A percentile compares a stretch with the other conserved stretches of the same genome.
Conservation (phyloP, 2,888 invertebrate species). For the Conomelus anceps region DNA sequence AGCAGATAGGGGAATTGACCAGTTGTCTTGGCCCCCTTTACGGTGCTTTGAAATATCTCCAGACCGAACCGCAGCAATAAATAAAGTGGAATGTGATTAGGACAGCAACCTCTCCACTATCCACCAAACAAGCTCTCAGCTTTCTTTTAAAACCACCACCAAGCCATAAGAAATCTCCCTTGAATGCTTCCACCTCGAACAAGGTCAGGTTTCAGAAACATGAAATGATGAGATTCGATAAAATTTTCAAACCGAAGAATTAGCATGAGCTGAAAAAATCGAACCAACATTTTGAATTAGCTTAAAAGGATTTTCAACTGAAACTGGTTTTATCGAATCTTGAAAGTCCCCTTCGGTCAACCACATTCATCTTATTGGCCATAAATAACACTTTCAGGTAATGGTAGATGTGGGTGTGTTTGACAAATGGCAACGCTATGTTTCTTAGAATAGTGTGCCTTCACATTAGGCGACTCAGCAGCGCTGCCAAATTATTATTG, state of each 20-base stretch:
- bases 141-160: neutral
- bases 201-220: neutral
- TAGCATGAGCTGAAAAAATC: neutral
- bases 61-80: neutral
- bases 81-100: neutral
- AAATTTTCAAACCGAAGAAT: neutral
- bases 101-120: neutral
- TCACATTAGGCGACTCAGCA: no score
- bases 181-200: neutral
- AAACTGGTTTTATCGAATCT: neutral
- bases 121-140: neutral
- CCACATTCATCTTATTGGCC: neutral
- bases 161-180: neutral
- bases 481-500: no score
- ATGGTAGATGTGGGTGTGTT: neutral
- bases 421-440: neutral
- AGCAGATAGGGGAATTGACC: neutral
- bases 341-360: neutral
- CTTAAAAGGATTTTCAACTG: neutral
- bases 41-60: neutral
- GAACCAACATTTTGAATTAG: neutral
- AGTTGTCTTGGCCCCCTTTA: no score
- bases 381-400: neutral
- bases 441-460: no score
- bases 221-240: neutral